A percentile compares a stretch with the other conserved stretches of the same genome.
Evolutionary conservation across 1,140 invertebrate species (phyloP).

Genomic region (Rhopalosiphum padi): DNA sequence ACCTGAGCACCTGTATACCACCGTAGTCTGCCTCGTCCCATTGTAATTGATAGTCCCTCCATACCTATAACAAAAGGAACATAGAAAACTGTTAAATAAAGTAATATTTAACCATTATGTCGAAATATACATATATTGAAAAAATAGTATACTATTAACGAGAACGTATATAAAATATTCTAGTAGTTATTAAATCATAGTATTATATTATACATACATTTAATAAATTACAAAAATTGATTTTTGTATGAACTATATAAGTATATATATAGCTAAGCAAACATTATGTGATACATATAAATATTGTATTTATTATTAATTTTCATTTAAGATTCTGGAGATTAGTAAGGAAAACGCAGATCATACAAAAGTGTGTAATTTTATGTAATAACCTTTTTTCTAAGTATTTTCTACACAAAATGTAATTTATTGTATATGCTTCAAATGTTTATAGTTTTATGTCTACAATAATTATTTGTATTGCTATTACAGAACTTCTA

Average conservation of each 20-base stretch:
- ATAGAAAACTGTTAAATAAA: background rate
- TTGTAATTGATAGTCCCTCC: constrained; percentile 96
- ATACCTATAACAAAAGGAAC: constrained; percentile 69
- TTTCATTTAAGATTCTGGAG: background rate
- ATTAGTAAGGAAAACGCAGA: background rate
- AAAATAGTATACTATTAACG: background rate
- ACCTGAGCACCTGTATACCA: constrained; percentile 91
- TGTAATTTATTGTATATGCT: background rate
- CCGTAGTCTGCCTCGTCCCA: constrained; percentile 99
- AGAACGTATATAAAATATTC: background rate
- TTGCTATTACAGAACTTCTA: background rate
- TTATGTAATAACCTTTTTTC: background rate
- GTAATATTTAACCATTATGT: background rate
- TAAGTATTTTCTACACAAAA: background rate
- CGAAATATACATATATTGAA: background rate
- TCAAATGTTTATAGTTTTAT: background rate
- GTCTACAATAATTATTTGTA: background rate
- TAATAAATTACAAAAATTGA: background rate
- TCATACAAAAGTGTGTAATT: background rate
- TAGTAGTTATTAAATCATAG: background rate
- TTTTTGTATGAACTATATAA: background rate
- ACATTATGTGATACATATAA: background rate
- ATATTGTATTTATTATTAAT: background rate
- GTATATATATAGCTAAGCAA: background rate
- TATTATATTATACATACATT: background rate